phyloP scores from a whole-genome alignment of 1,140 invertebrate genomes.

The Atta colombica region DNA sequence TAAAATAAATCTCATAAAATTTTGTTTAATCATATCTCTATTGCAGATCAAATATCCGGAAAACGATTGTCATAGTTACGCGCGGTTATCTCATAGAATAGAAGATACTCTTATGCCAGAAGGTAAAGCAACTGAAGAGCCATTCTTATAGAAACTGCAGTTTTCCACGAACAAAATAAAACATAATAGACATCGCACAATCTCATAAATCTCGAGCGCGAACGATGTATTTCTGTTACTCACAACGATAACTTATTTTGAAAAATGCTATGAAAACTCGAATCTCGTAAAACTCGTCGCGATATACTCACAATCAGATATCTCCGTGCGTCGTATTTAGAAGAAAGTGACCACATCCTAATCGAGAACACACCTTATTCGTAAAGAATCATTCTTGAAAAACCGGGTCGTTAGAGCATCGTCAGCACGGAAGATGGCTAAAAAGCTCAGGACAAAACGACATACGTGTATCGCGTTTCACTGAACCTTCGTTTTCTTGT shows the following conservation, averaged over 20 bases:
- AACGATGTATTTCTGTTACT: conserved; percentile 16
- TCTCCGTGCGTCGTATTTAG: not conserved
- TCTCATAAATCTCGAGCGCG: conserved; percentile 41
- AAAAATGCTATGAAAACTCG: conserved; percentile 27
- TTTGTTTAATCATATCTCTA: not conserved
- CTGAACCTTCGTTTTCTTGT: conserved; percentile 26
- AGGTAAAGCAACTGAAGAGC: conserved; percentile 14
- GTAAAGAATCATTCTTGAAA: not conserved
- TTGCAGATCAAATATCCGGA: not conserved
- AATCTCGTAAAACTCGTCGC: not conserved
- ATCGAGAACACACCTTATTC: conserved; percentile 3
- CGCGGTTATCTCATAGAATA: not conserved
- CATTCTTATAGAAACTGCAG: conserved; percentile 29
- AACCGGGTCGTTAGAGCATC: conserved; percentile 47
- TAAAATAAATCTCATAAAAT: not conserved
- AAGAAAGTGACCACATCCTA: conserved; percentile 1
- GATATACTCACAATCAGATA: not conserved
- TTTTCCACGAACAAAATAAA: conserved; percentile 25
- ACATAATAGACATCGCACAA: conserved; percentile 14
- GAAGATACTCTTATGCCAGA: not conserved
- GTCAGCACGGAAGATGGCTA: conserved; percentile 21
- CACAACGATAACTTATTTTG: conserved; percentile 44
- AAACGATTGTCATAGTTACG: not conserved
- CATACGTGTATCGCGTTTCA: conserved; percentile 24
- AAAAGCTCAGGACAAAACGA: conserved; percentile 47